phyloP scores from a whole-genome alignment of 2,888 invertebrate species.

The Deilephila elpenor region DNA sequence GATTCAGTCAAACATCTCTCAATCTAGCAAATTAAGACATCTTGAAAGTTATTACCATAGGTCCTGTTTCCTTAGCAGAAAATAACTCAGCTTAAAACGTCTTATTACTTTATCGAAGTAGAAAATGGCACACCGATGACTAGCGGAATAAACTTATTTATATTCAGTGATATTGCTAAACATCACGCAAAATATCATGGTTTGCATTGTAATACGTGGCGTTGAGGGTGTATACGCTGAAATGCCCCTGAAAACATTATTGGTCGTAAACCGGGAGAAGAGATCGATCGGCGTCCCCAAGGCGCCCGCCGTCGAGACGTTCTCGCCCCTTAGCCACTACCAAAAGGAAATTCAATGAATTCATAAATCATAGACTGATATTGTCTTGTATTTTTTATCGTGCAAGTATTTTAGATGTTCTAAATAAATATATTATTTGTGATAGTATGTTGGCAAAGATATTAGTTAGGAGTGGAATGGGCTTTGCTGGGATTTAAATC shows the following conservation, averaged over 20 bases:
- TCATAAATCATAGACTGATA: slow-evolving; percentile 36
- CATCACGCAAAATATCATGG: neutral
- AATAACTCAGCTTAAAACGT: neutral
- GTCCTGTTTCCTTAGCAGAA: neutral
- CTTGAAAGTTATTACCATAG: neutral
- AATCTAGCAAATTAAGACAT: too few relatives aligned
- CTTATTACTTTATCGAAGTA: neutral
- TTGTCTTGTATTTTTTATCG: slow-evolving; percentile 15
- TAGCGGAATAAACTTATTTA: neutral
- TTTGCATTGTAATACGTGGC: slow-evolving; percentile 8
- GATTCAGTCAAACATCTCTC: too few relatives aligned
- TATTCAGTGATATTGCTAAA: neutral
- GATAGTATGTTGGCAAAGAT: neutral
- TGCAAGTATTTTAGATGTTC: neutral
- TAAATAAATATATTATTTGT: neutral
- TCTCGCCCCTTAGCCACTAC: slow-evolving; percentile 26
- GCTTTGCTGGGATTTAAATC: neutral
- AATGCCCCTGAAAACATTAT: slow-evolving; percentile 69
- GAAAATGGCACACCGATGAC: too few relatives aligned
- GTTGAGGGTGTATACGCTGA: slow-evolving; percentile 29
- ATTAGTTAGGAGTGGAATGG: neutral
- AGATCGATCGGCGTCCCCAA: slow-evolving; percentile 75
- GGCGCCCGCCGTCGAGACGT: slow-evolving; percentile 63
- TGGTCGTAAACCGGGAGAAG: slow-evolving; percentile 65
- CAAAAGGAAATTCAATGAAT: slow-evolving; percentile 39